phyloP scores from a whole-genome alignment of 1,140 invertebrate species.

The Orius insidiosus region DNA sequence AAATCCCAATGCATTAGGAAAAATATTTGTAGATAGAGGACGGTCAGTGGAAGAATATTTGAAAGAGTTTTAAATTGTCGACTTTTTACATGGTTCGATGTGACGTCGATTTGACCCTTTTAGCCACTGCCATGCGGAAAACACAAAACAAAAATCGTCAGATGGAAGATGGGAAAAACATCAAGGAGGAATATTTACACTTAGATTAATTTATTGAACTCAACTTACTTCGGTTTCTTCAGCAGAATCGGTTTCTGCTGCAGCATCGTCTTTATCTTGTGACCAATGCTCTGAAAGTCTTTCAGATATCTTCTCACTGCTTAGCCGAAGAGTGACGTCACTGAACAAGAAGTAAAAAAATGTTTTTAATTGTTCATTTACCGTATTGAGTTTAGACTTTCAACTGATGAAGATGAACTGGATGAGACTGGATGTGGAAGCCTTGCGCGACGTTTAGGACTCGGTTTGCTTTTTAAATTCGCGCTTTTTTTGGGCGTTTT shows the following conservation, averaged over 20 bases:
- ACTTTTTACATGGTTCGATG: not conserved
- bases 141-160: not conserved
- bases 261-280: not conserved
- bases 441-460: slow-evolving; percentile 21
- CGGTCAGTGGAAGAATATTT: not conserved
- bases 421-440: slow-evolving; percentile 14
- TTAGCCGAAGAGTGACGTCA: not conserved
- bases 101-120: no score
- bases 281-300: slow-evolving; percentile 1
- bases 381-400: slow-evolving; percentile 22
- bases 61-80: not conserved
- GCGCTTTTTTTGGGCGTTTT: slow-evolving; percentile 2
- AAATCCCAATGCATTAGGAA: not conserved
- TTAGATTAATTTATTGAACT: no score
- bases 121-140: not conserved
- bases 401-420: slow-evolving; percentile 23
- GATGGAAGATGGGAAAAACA: not conserved
- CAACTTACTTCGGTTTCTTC: slow-evolving; percentile 7
- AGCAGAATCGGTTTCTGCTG: not conserved
- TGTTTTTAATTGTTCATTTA: slow-evolving; percentile 7
- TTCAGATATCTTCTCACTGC: not conserved
- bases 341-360: slow-evolving; percentile 1
- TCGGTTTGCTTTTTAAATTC: slow-evolving; percentile 17
- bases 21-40: not conserved
- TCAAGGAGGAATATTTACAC: not conserved